phyloP scores from a whole-genome alignment of 2,113 vertebrate species.

The Crocuta crocuta region DNA sequence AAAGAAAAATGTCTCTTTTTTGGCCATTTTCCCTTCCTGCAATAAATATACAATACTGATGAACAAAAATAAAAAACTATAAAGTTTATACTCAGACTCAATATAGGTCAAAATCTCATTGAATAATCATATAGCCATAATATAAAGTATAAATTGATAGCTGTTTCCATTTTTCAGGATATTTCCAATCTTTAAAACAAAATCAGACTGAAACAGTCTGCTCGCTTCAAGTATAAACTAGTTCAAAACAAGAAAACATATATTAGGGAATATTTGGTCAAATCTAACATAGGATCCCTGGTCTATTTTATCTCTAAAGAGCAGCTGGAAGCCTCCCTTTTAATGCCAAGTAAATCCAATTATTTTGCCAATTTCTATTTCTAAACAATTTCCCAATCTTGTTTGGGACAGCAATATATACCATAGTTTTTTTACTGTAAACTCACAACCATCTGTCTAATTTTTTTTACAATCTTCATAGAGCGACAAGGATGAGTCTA shows the following conservation, averaged over 20 bases:
- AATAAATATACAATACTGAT: neutral
- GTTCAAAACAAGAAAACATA: neutral
- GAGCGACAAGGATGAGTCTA: neutral
- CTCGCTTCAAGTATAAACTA: neutral
- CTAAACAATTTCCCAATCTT: neutral
- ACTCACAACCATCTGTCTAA: neutral
- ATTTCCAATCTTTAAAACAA: neutral
- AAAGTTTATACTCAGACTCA: neutral
- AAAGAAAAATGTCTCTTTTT: neutral
- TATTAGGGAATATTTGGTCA: neutral
- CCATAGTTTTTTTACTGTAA: neutral
- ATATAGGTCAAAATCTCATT: neutral
- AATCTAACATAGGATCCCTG: neutral
- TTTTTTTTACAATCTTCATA: neutral
- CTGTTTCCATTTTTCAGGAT: neutral
- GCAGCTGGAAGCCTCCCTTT: neutral
- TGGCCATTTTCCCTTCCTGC: neutral
- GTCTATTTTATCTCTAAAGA: slow-evolving; percentile 24
- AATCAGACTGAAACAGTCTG: neutral
- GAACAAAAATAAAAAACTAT: neutral
- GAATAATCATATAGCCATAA: neutral
- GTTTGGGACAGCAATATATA: neutral
- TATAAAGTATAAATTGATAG: neutral
- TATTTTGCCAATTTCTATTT: neutral
- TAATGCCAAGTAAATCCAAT: slow-evolving; percentile 35